Percentiles rank a stretch among this genome's conserved stretches.
Conservation (phyloP, 2,797 vertebrate species). For the Thamnophis elegans region DNA sequence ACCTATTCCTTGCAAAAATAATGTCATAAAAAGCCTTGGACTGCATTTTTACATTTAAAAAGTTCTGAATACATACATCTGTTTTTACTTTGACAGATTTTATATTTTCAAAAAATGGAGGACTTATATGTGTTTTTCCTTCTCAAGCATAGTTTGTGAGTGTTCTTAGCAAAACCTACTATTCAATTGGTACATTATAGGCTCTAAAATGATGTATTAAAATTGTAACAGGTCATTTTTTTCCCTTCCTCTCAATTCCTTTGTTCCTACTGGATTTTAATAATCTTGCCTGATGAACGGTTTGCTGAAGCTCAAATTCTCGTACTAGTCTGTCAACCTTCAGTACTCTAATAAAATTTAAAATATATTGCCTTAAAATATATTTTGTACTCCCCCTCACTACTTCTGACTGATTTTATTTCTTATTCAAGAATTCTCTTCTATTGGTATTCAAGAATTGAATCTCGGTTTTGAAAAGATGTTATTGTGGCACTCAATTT, state of each 20-base stretch:
- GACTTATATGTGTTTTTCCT: background rate
- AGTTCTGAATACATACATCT: background rate
- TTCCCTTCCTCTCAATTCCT: background rate
- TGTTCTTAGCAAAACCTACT: background rate
- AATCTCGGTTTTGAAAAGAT: slow-evolving; percentile 14
- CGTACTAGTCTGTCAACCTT: background rate
- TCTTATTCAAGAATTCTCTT: background rate
- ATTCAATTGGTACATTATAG: background rate
- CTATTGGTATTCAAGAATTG: background rate
- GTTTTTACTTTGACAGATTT: background rate
- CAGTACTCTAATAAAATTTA: background rate
- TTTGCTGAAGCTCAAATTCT: background rate
- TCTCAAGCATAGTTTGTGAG: background rate
- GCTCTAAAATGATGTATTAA: background rate
- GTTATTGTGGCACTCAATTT: slow-evolving; percentile 31
- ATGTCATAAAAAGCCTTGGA: background rate
- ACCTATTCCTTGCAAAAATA: background rate
- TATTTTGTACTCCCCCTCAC: background rate
- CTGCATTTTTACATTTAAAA: background rate
- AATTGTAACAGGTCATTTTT: background rate
- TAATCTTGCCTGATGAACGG: background rate
- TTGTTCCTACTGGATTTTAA: background rate
- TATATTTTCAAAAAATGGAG: background rate
- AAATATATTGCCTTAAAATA: background rate
- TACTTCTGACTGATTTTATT: background rate